Conservation (phyloP, 2,113 vertebrate species). For the Potamarius usumacintae region DNA sequence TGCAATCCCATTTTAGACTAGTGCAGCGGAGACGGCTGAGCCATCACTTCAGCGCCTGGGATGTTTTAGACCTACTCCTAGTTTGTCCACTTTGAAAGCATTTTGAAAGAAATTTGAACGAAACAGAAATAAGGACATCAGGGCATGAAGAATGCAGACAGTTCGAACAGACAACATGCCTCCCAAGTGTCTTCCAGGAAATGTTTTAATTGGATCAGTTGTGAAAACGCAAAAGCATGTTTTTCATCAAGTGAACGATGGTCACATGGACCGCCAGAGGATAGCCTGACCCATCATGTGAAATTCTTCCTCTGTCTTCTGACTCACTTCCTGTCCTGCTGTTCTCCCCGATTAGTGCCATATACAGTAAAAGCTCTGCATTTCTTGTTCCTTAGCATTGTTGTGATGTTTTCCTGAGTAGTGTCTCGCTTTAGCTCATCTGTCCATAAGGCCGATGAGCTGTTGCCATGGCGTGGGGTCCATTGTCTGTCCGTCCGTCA, state of each 20-base stretch:
- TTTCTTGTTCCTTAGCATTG: background rate
- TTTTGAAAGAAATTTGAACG: background rate
- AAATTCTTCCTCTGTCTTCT: background rate
- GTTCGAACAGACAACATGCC: background rate
- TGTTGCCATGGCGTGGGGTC: too few relatives aligned
- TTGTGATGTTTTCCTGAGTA: background rate
- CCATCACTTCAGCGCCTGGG: background rate
- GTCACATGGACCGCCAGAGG: too few relatives aligned
- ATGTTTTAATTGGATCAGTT: background rate
- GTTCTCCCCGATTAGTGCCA: background rate
- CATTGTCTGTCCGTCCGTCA: too few relatives aligned
- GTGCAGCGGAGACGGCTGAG: background rate
- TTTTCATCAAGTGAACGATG: too few relatives aligned
- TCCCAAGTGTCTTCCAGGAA: background rate
- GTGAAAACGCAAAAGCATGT: background rate
- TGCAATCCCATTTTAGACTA: background rate
- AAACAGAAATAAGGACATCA: background rate
- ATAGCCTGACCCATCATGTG: too few relatives aligned
- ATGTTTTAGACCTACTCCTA: background rate
- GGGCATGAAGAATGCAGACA: background rate
- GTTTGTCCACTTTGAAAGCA: background rate
- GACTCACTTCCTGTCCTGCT: background rate
- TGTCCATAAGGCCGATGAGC: too few relatives aligned
- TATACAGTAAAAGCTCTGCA: background rate
- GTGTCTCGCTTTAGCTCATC: background rate